Evolutionary conservation across 1,140 invertebrate genomes (phyloP), one percentile per base, ranked within the genome.

Genomic region (Physella acuta): DNA sequence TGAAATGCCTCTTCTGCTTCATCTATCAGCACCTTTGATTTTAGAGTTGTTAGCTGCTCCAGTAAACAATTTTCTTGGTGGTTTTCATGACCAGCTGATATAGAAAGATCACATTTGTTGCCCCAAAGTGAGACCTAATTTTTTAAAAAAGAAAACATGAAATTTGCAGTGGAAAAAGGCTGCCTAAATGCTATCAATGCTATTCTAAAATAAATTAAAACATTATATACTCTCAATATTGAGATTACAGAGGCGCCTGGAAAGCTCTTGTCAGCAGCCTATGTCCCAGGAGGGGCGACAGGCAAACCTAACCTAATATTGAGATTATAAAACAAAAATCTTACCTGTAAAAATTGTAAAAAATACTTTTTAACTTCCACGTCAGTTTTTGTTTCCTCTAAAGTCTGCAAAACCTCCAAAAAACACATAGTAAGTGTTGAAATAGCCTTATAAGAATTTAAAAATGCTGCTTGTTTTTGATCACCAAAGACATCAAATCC

Each of bases 31-130:
- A 85, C 88, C 75, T 91, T 89, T 36, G 87, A 79, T 73, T 92
- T 88, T 24, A 94, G 84, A 24, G 85, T 82, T 2, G 89, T 78
- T 11, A 94, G 79, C 73, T 90, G 82, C 52, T 90, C 84, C 31
- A 94, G 81, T 3, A 90, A 88, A 78, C 91, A 87, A 1, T 78
- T 77, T 59, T 76, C 85, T 66, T 89, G 87, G 58, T 84, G 82
- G 69, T 88, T 85, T 61, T 89, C 85, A 64, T 84, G 83, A 17
- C 94, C 94, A 62, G 87, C 87, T 34, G 92, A 91, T 59, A 98
- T 84, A 0, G 94, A 97, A 61, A 99, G 86, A 86, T 99, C 97
- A 81, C 92, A 93, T 82, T 93, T 88, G 78, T 90, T 90, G 0
- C 88, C 89, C 90, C 90, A 90, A 17, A 90, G 71, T 36, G 81